These are phyloP conservation scores for Pseudochaenichthys georgianus DNA, from an alignment of 2,797 vertebrate genomes.

Conservation along the genomic window DNA sequence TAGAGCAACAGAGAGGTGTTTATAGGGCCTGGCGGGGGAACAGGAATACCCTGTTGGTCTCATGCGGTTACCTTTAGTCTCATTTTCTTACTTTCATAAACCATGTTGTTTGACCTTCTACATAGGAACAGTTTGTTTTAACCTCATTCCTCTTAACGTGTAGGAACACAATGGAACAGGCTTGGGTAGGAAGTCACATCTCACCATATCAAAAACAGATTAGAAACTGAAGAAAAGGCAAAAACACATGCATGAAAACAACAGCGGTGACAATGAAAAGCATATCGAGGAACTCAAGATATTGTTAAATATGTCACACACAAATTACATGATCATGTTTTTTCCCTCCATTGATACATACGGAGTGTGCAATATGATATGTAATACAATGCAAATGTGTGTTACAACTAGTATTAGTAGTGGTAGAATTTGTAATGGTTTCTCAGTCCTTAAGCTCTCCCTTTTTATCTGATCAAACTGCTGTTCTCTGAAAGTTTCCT, in stretches of 20 bases:
- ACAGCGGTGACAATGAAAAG: constrained; percentile 63
- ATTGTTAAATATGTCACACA: neutral
- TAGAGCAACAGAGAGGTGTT: constrained; percentile 68
- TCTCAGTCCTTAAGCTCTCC: constrained; percentile 33
- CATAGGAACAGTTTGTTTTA: constrained; percentile 87
- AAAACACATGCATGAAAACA: constrained; percentile 71
- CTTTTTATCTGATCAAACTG: constrained; percentile 70
- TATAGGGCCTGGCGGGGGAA: constrained; percentile 64
- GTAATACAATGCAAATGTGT: neutral
- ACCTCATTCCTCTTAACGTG: constrained; percentile 83
- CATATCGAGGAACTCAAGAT: neutral
- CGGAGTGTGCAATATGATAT: neutral
- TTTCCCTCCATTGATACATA: neutral
- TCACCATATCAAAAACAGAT: constrained; percentile 85
- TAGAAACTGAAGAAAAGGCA: constrained; percentile 80
- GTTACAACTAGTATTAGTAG: neutral
- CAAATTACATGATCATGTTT: too few relatives aligned
- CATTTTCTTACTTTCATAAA: constrained; percentile 76
- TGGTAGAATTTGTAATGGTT: neutral
- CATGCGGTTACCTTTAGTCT: constrained; percentile 80
- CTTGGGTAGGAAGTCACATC: constrained; percentile 84
- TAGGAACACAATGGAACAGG: constrained; percentile 82
- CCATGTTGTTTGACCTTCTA: constrained; percentile 88
- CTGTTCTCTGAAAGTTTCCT: constrained; percentile 64
- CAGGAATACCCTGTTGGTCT: constrained; percentile 73